phyloP scores from a whole-genome alignment of 2,888 invertebrate species.

The Troglohyphantes excavatus region DNA sequence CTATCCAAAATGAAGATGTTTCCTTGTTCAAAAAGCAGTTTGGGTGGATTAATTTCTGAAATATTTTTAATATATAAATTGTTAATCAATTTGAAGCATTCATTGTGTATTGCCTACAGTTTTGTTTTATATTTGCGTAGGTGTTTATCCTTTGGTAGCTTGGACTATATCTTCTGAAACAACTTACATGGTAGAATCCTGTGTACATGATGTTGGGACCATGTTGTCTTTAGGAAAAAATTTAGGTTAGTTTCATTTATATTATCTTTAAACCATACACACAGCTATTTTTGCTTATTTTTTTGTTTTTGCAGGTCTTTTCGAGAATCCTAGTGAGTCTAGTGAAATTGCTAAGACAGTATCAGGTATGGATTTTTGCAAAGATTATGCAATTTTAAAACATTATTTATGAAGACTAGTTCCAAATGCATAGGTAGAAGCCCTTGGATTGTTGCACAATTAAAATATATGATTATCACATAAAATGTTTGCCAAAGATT shows the following conservation, averaged over 20 bases:
- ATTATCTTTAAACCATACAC: background rate
- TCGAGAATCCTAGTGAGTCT: conserved; percentile 87
- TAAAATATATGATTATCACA: too few relatives aligned
- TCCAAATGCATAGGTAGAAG: too few relatives aligned
- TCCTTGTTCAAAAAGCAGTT: too few relatives aligned
- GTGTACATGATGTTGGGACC: conserved; percentile 93
- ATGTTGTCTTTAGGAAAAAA: conserved; percentile 90
- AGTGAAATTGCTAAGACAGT: conserved; percentile 88
- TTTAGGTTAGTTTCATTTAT: conserved; percentile 80
- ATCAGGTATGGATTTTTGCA: conserved; percentile 80
- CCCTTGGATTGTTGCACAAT: too few relatives aligned
- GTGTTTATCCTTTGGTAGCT: conserved; percentile 94
- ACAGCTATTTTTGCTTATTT: background rate
- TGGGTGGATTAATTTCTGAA: too few relatives aligned
- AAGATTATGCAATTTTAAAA: background rate
- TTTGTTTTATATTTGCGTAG: conserved; percentile 82
- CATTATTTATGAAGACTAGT: background rate
- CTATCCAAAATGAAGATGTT: too few relatives aligned
- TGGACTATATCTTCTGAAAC: conserved; percentile 88
- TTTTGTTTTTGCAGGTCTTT: conserved; percentile 85
- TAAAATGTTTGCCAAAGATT: too few relatives aligned
- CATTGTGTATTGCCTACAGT: too few relatives aligned
- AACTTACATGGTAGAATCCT: conserved; percentile 90
- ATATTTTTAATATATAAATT: too few relatives aligned
- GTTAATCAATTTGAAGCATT: too few relatives aligned